Evolutionary conservation across 2,888 invertebrate genomes (phyloP).

Genomic region (Theretra japonica): DNA sequence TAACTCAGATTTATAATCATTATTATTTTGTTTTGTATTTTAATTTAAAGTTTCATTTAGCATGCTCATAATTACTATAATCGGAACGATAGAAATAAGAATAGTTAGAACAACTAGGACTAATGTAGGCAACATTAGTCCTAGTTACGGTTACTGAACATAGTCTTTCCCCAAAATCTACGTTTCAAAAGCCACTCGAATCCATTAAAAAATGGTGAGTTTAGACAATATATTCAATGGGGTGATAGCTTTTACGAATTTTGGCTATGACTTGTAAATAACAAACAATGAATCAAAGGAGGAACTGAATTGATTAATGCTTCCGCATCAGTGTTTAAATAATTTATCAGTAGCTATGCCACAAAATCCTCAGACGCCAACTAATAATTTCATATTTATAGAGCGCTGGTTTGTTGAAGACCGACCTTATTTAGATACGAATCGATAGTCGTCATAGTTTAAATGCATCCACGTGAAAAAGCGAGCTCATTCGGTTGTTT

Average conservation of each 20-base stretch:
- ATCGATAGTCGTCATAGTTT: too few species aligned
- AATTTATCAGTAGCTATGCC: background rate
- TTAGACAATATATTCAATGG: background rate
- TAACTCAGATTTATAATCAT: background rate
- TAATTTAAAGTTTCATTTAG: too few species aligned
- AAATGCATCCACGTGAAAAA: too few species aligned
- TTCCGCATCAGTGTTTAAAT: background rate
- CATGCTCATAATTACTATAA: too few species aligned
- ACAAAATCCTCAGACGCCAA: background rate
- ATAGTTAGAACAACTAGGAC: too few species aligned
- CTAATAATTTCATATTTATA: background rate
- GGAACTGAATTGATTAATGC: conserved; percentile 2
- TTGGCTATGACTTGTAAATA: background rate
- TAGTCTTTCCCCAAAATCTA: background rate
- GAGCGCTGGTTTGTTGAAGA: background rate
- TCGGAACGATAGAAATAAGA: too few species aligned
- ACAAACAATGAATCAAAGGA: background rate
- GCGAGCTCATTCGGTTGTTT: too few species aligned
- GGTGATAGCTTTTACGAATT: background rate
- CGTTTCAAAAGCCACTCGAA: too few species aligned
- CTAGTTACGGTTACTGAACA: too few species aligned
- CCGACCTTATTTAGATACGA: background rate
- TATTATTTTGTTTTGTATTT: too few species aligned
- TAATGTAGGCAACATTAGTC: too few species aligned
- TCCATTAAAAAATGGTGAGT: too few species aligned